Evolutionary conservation across 2,113 vertebrate species (phyloP), one percentile per base, ranked within the genome.

Genomic region (Myotis yumanensis): DNA sequence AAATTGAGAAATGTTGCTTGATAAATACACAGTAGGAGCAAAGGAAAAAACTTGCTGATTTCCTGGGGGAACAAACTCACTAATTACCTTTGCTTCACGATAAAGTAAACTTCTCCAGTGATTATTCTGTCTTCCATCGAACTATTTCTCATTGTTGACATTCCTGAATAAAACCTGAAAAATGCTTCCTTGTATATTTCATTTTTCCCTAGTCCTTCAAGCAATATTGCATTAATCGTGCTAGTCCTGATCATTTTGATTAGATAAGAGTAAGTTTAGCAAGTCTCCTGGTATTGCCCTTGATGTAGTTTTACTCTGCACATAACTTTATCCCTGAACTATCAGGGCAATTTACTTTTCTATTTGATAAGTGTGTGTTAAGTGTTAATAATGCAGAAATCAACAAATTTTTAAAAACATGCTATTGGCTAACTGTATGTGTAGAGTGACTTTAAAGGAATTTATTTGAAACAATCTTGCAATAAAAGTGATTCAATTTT

Each of bases 1-100:
- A 95, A 73, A 82, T 75, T 80, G 81, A 95, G 72, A 92, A 82
- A 22, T 59, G 30, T 57, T 83, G 22, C 48, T 90, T 95, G 43
- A 46, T 54, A 68, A 46, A 54, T 76, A 59, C 35, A 37, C 37
- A 40, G n/a, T 35, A 66, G 30, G 22, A 93, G 2, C 16, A 69
- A 66, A 57, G 32, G 64, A 46, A 73, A 25, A n/a, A 77, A 51
- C 75, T 77, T 66, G 2, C 32, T 79, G 51, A 76, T 43, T 90
- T 20, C 93, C 17, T 77, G 7, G 71, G 62, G 46, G 25, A 5
- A 32, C 30, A 73, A 86, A 30, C 69, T 84, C 51, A 10, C 28
- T 72, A 40, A 51, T 10, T 84, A 2, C 72, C 37, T 94, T 79
- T 76, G 43, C n/a, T 69, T 20, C 57, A 11, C 5, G n/a, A 4